Evolutionary conservation across 2,888 invertebrate species (phyloP), one percentile per base, ranked within the genome.

Genomic region (Laspeyria flexula): DNA sequence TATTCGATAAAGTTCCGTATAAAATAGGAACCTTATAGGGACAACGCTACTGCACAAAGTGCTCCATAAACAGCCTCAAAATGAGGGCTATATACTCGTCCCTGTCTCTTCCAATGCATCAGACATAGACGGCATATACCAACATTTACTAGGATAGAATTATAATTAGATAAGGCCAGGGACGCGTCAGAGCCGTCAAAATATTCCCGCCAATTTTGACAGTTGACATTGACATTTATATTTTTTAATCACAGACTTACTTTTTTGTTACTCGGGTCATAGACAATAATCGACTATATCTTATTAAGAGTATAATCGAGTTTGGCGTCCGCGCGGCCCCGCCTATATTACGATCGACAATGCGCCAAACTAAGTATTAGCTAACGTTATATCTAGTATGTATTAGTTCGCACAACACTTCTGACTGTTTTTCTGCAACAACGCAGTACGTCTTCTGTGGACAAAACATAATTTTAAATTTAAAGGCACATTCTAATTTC

Each of bases 351-450:
- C 29, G 34, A 57, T 86, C 79, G 88, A 88, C 88, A 86, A 85
- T 80, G 85, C 88, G 86, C 86, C 86, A 86, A 81, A 77, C 68
- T 52, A 48, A 60, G 33, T 65, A 69, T 66, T 75, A 84, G 47
- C 77, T 81, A 83, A 55, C 39, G 29, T 72, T 75, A 80, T 55
- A 42, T 52, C 68, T 70, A 73, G 68, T 83, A 81, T 64, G 60
- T 70, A 68, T 69, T 66, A 73, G 65, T 77, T 80, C 75, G 73
- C 83, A 86, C 83, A 82, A 83, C 84, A 82, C 82, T 73, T 72
- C 73, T 68, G 69, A 68, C 73, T 59, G 65, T 65, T 66, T 63
- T 56, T 66, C 85, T 80, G 85, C 85, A 71, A 70, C 49, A 62
- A 31, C 63, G 84, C 82, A 79, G 82, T 61, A 53, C 63, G 62